phyloP scores from a whole-genome alignment of 2,113 vertebrate species.

The Smithornis capensis region DNA sequence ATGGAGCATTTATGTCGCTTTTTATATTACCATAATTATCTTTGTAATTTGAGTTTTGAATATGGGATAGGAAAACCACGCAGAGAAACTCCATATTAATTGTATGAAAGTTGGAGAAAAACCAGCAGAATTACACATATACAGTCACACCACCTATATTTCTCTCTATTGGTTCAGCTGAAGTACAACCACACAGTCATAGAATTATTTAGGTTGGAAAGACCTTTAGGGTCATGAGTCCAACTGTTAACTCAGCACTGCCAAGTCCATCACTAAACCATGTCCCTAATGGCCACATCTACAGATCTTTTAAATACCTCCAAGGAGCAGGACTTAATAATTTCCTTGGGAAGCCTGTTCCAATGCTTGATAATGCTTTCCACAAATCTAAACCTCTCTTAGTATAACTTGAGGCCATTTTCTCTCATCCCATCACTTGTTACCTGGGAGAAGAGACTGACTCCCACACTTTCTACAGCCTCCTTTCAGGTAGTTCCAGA shows the following conservation, averaged over 20 bases:
- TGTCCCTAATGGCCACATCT: fast-evolving
- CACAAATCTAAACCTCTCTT: background rate
- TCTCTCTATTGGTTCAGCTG: background rate
- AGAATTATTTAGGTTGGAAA: background rate
- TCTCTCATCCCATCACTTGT: background rate
- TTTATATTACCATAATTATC: background rate
- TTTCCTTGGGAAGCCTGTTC: background rate
- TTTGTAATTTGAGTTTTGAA: background rate
- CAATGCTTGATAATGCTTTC: background rate
- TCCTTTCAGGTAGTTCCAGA: background rate
- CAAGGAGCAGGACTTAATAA: too few relatives aligned
- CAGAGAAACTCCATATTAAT: background rate
- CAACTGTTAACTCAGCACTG: background rate
- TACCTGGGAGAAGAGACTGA: background rate
- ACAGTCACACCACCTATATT: background rate
- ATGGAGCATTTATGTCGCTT: background rate
- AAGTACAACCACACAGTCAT: background rate
- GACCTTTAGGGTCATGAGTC: background rate
- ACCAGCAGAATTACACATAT: background rate
- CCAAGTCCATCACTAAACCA: background rate
- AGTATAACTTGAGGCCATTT: background rate
- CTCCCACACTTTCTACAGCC: fast-evolving
- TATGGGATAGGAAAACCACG: background rate
- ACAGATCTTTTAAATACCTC: background rate
- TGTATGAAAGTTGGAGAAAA: background rate